Evolutionary conservation across 2,888 invertebrate genomes (phyloP), one percentile per base, ranked within the genome.

Genomic region (Slavum lentiscoides): DNA sequence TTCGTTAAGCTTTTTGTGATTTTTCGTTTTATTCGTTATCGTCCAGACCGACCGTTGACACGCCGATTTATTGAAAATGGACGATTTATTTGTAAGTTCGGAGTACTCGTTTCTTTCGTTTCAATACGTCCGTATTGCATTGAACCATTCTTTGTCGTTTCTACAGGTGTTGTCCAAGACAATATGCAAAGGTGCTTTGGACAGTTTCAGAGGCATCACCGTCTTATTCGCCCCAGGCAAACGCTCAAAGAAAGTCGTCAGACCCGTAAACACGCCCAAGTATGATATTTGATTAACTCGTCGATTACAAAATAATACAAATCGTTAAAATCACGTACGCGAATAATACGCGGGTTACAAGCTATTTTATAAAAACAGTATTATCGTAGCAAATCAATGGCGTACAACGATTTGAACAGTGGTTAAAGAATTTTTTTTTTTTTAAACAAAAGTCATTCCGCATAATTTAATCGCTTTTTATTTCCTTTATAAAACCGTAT

Each of bases 121-220:
- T 43, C 7, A 67, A 17, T 30, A 30, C 30, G 4, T 30, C 30
- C 30, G 30, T 30, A 30, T 2, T 30, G 30, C 30, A 30, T 30
- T n/a, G n/a, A n/a, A 4, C 4, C 30, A 4, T 30, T 30, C 30
- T 1, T 30, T 4, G 30, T 30, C 4, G 30, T 30, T 83, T 85
- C 89, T 90, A 84, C 87, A 92, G 92, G 90, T 89, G 86, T 89
- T 92, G 86, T 86, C 90, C 82, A 87, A 89, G 85, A 91, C 92
- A 82, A 87, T 92, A 84, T 88, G 91, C 84, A 90, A 90, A 86
- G 95, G 95, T 9, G 88, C 93, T 83, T 89, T 91, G 85, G 94
- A 95, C 87, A 94, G 94, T 86, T 89, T 94, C 83, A 91, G 91
- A 85, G 95, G 95, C 83, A 91, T 92, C 85, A 88, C 89, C 94